These are phyloP conservation scores for Lepidothrix coronata DNA, from an alignment of 2,113 vertebrate genomes.

Conservation along the genomic window DNA sequence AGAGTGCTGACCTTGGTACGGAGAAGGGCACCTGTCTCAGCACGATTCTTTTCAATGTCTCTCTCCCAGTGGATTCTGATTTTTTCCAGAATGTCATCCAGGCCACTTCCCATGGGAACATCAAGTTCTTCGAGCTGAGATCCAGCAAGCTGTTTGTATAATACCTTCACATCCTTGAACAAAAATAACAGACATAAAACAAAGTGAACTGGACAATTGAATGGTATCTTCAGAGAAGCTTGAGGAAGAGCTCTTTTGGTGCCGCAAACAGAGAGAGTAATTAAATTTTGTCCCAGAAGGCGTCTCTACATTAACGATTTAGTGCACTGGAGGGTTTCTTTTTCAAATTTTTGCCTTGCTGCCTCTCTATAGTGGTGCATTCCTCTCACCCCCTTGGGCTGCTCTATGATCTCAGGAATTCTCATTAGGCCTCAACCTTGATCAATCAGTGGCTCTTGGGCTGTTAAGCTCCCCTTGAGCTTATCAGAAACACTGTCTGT, in stretches of 20 bases:
- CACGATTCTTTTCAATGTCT: constrained; percentile 84
- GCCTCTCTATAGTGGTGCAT: not conserved
- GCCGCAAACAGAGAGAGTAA: not conserved
- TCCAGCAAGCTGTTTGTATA: constrained; percentile 90
- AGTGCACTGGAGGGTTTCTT: not conserved
- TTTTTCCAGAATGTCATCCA: constrained; percentile 88
- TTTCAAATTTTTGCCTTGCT: not conserved
- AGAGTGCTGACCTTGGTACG: constrained; percentile 81
- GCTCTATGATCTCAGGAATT: not conserved
- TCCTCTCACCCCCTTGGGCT: accelerated
- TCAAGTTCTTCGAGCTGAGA: constrained; percentile 84
- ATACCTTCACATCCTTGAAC: constrained; percentile 84
- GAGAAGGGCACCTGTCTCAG: constrained; percentile 81
- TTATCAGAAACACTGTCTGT: not conserved
- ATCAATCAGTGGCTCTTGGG: not conserved
- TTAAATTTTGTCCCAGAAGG: not conserved
- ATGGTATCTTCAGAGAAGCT: not conserved
- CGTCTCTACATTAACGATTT: not conserved
- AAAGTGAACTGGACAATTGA: not conserved
- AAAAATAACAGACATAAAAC: not conserved
- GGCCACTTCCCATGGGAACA: constrained; percentile 80
- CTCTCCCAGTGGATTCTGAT: constrained; percentile 92
- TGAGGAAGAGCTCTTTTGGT: not conserved
- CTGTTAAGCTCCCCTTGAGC: not conserved
- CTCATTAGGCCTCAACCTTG: not conserved